Evolutionary conservation across 2,888 invertebrate species (phyloP).

Genomic region (Petrolisthes manimaculis): DNA sequence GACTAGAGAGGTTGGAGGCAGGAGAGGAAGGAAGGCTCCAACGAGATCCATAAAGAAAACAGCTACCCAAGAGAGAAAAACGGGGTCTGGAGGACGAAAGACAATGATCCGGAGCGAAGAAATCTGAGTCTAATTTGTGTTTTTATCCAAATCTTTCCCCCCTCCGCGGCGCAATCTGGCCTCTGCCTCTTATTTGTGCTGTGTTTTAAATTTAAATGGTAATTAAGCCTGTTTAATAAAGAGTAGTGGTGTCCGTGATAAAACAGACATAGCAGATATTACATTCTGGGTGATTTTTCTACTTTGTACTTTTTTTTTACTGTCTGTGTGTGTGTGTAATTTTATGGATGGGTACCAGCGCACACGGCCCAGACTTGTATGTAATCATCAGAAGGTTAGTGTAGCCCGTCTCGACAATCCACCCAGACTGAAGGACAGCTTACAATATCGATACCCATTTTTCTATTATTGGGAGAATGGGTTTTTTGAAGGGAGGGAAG

Average conservation of each 20-base stretch:
- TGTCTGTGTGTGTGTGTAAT: background rate
- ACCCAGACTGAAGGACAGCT: too few species aligned
- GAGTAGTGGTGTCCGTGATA: constrained; percentile 59
- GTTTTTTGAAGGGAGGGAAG: background rate
- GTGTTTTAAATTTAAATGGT: constrained; percentile 62
- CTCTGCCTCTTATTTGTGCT: constrained; percentile 59
- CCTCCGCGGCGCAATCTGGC: constrained; percentile 44
- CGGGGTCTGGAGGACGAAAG: constrained; percentile 48
- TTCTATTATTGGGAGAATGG: too few species aligned
- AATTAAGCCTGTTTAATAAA: constrained; percentile 60
- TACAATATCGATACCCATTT: too few species aligned
- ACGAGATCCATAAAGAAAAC: constrained; percentile 35
- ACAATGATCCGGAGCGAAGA: constrained; percentile 46
- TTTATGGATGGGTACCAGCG: constrained; percentile 7
- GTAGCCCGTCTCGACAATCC: too few species aligned
- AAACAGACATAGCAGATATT: constrained; percentile 46
- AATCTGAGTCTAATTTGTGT: constrained; percentile 57
- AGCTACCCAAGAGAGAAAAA: background rate
- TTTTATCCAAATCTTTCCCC: constrained; percentile 59
- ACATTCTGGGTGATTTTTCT: constrained; percentile 14
- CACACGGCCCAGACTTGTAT: too few species aligned
- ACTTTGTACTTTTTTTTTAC: background rate
- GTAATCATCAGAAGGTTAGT: too few species aligned
- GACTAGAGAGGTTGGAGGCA: background rate
- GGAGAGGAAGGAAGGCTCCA: background rate